phyloP scores from a whole-genome alignment of 2,888 invertebrate genomes.

The Cinara cedri region DNA sequence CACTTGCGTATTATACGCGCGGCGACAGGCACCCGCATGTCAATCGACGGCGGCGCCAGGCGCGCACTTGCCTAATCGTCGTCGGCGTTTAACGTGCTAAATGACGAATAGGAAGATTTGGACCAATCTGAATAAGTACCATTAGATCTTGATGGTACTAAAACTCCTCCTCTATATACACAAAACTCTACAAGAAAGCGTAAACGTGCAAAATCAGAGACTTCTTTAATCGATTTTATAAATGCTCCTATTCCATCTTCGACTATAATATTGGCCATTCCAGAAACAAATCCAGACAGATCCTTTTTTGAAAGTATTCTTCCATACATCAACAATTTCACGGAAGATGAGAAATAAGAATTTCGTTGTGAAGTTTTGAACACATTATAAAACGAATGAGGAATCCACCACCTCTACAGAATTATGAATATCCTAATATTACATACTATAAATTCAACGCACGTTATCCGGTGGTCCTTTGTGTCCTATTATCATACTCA shows the following conservation, averaged over 20 bases:
- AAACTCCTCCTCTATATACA: conserved; percentile 17
- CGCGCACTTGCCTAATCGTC: too few species aligned
- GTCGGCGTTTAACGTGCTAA: too few species aligned
- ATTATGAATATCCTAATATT: conserved; percentile 15
- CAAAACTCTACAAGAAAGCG: conserved; percentile 20
- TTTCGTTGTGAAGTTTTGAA: conserved; percentile 45
- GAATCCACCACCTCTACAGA: conserved; percentile 6
- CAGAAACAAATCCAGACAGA: conserved; percentile 29
- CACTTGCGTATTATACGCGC: too few species aligned
- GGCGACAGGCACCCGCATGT: too few species aligned
- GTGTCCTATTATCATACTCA: conserved; percentile 1
- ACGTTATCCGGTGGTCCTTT: conserved; percentile 31
- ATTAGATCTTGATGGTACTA: not conserved
- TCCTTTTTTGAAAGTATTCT: conserved; percentile 42
- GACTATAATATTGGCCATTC: not conserved
- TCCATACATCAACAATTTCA: conserved; percentile 24
- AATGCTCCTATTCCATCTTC: conserved; percentile 9
- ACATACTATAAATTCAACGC: conserved; percentile 6
- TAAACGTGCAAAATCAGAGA: conserved; percentile 12
- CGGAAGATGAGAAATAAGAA: conserved; percentile 24
- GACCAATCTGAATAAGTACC: conserved; percentile 14
- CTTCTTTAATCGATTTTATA: conserved; percentile 7
- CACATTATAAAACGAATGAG: conserved; percentile 31
- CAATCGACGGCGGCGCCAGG: too few species aligned
- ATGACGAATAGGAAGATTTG: conserved; percentile 34